Conservation (phyloP, 2,888 invertebrate species). For the Drosophila prolongata region DNA sequence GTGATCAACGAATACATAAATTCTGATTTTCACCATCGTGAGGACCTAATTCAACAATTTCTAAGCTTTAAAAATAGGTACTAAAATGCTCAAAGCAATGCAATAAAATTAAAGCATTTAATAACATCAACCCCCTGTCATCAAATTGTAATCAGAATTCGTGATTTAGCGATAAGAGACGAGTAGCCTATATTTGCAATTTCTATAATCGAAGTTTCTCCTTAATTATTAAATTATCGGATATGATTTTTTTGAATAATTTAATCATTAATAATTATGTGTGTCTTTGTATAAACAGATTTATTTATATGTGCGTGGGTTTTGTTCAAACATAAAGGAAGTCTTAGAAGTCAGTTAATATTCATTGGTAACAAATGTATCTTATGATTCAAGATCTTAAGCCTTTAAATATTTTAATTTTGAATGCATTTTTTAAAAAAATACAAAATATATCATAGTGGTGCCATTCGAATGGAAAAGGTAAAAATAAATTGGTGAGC, state of each 20-base stretch:
- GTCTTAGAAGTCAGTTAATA: background rate
- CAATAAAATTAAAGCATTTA: background rate
- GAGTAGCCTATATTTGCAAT: no score
- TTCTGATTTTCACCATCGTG: background rate
- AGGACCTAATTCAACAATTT: background rate
- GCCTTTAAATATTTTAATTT: no score
- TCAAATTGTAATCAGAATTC: slow-evolving; percentile 5
- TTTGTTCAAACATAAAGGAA: background rate
- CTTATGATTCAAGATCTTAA: background rate
- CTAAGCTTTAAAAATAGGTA: slow-evolving; percentile 13
- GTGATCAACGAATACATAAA: background rate
- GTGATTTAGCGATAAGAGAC: background rate
- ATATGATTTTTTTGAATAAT: slow-evolving; percentile 6
- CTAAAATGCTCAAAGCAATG: background rate
- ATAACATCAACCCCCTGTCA: background rate
- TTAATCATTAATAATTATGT: background rate
- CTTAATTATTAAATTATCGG: background rate
- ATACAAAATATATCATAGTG: slow-evolving; percentile 2
- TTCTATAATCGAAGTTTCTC: no score
- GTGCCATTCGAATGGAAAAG: background rate
- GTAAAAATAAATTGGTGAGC: background rate
- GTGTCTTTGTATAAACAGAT: background rate
- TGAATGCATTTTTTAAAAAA: slow-evolving; percentile 4
- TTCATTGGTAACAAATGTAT: background rate
- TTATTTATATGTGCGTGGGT: background rate